Evolutionary conservation across 2,888 invertebrate species (phyloP), one percentile per base, ranked within the genome.

Genomic region (Amiota communis): DNA sequence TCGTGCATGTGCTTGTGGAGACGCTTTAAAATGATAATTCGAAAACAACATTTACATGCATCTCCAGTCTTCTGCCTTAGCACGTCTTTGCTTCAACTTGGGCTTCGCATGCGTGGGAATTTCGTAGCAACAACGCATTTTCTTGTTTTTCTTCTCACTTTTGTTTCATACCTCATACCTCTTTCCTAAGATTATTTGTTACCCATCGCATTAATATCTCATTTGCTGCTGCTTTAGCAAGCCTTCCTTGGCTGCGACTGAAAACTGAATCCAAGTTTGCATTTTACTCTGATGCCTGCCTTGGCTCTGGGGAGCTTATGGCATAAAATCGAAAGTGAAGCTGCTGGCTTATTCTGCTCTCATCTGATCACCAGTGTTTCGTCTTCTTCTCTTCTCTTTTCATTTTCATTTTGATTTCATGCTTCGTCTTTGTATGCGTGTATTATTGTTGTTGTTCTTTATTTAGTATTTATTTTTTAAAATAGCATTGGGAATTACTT

Each of bases 401-500:
- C 57, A 17, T n/a, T n/a, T n/a, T n/a, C 23, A 1, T 57, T 57
- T 2, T 17, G 20, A 57, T 57, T 57, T n/a, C 20, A 23, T 57
- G 17, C 20, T 51, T 11, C 51, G 11, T 15, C 15, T 8, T 57
- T 57, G 15, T 57, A 15, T 57, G n/a, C n/a, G n/a, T n/a, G n/a
- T n/a, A 6, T 57, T 15, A 20, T 53, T 68, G n/a, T 15, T 65
- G 47, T 8, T 48, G 48, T 51, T 51, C 12, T 67, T 49, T 17
- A 49, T 67, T 49, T 51, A 4, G 15, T 20, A 8, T 17, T 53
- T 68, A 15, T 17, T 68, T 68, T 51, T 68, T 68, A 51, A 13
- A 68, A 68, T 68, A 68, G 51, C 67, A 36, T 20, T 68, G 67
- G 67, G 67, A 68, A 68, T 68, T 68, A 48, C 67, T 68, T 68